Conservation (phyloP, 2,797 vertebrate species). For the Alosa sapidissima region DNA sequence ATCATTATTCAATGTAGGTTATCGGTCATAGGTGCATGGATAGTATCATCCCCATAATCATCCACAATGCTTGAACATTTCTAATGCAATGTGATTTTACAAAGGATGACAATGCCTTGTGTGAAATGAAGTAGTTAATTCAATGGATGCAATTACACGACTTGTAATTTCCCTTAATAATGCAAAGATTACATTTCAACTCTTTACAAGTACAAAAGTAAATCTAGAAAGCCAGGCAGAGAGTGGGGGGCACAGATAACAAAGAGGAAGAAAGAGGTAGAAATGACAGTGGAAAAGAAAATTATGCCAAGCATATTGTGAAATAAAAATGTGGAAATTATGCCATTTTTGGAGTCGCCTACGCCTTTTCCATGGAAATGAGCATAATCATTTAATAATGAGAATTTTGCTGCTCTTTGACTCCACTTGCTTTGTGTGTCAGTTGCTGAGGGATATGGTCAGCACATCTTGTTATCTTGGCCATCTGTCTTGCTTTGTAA, state of each 20-base stretch:
- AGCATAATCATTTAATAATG: slow-evolving; percentile 16
- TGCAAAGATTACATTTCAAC: slow-evolving; percentile 11
- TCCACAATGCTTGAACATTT: neutral
- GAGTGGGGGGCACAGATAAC: neutral
- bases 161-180: slow-evolving; percentile 10
- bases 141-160: slow-evolving; percentile 13
- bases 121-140: slow-evolving; percentile 9
- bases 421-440: slow-evolving; percentile 1
- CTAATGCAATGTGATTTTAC: neutral
- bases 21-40: neutral
- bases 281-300: slow-evolving; percentile 4
- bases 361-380: neutral
- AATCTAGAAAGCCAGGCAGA: neutral
- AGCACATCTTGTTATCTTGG: slow-evolving; percentile 38
- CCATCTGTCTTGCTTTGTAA: slow-evolving; percentile 40
- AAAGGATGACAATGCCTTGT: slow-evolving; percentile 1
- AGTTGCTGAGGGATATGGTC: slow-evolving; percentile 24
- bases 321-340: slow-evolving; percentile 23
- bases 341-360: neutral
- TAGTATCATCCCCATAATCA: neutral
- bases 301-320: neutral
- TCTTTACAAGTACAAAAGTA: neutral
- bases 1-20: neutral
- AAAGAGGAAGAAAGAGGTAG: neutral
- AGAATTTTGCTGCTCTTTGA: slow-evolving; percentile 6